phyloP scores from a whole-genome alignment of 2,113 vertebrate species.

The Carollia perspicillata region DNA sequence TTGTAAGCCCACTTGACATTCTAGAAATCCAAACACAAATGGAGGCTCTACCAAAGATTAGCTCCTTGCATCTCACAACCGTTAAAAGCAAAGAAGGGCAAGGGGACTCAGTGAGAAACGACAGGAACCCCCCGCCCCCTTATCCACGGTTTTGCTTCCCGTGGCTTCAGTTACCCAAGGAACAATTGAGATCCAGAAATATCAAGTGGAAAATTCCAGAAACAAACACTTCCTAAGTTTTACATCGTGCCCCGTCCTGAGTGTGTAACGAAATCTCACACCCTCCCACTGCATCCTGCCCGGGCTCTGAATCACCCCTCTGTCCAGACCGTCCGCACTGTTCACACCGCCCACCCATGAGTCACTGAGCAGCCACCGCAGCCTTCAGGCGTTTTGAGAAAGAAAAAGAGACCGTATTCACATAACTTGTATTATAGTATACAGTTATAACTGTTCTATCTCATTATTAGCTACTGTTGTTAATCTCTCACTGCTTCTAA shows the following conservation, averaged over 20 bases:
- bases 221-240: background rate
- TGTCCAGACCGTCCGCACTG: background rate
- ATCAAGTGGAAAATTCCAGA: background rate
- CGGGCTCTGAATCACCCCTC: background rate
- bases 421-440: background rate
- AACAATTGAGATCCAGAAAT: background rate
- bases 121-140: background rate
- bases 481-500: background rate
- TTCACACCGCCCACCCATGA: background rate
- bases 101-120: background rate
- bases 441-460: background rate
- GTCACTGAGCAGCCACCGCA: background rate
- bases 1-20: constrained; percentile 53
- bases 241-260: background rate
- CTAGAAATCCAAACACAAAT: constrained; percentile 64
- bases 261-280: background rate
- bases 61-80: background rate
- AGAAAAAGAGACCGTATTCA: background rate
- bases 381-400: background rate
- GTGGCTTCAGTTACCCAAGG: background rate
- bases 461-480: background rate
- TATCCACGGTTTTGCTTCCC: background rate
- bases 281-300: background rate
- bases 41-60: constrained; percentile 9
- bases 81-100: constrained; percentile 52